Conservation (phyloP, 92 coral and sea anemone species). For the Actinostola sp. region DNA sequence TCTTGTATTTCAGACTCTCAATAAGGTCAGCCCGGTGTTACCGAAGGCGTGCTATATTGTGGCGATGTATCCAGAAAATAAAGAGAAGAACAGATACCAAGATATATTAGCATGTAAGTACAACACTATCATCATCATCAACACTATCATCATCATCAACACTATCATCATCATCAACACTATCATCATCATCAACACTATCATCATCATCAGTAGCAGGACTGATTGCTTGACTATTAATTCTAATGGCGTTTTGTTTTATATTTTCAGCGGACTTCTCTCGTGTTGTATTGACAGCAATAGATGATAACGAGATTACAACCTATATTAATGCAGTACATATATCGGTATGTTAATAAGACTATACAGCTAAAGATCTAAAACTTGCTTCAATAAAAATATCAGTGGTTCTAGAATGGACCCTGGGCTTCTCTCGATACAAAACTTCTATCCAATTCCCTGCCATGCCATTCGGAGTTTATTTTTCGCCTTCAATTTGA, state of each 20-base stretch:
- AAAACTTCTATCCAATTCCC: no score
- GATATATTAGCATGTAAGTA: constrained; percentile 91
- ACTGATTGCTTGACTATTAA: no score
- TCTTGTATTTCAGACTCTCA: constrained; percentile 73
- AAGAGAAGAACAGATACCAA: constrained; percentile 84
- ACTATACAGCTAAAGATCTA: background rate
- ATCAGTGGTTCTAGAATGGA: no score
- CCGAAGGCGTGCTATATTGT: constrained; percentile 85
- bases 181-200: background rate
- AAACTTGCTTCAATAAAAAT: background rate
- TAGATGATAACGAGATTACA: constrained; percentile 88
- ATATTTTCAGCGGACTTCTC: constrained; percentile 84
- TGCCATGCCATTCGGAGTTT: no score
- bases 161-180: background rate
- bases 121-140: background rate
- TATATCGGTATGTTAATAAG: constrained; percentile 70
- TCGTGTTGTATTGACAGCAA: constrained; percentile 80
- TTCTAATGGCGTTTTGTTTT: background rate
- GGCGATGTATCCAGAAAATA: constrained; percentile 89
- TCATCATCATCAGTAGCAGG: background rate
- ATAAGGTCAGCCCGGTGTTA: constrained; percentile 90
- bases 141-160: background rate
- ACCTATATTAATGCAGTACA: constrained; percentile 96
- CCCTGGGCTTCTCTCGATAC: no score
- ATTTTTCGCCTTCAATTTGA: no score